Conservation (phyloP, 2,888 invertebrate genomes). For the Cerastis rubricosa region DNA sequence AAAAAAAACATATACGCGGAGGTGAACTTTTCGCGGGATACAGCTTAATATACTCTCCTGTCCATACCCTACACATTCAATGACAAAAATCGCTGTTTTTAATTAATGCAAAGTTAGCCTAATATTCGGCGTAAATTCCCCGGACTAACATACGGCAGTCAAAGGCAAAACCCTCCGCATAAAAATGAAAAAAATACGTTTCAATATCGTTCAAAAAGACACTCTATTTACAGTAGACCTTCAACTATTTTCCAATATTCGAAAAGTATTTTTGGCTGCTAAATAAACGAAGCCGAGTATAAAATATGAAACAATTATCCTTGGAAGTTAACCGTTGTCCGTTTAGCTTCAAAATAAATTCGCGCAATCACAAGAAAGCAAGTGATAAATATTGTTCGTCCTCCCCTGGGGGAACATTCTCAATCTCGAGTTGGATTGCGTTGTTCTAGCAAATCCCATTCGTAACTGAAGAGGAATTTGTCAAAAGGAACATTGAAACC, state of each 20-base stretch:
- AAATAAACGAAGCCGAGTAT: slow-evolving; percentile 28
- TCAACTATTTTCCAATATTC: slow-evolving; percentile 33
- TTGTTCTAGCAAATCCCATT: slow-evolving; percentile 66
- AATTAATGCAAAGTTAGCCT: no score
- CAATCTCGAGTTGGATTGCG: slow-evolving; percentile 70
- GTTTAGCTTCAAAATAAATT: slow-evolving; percentile 56
- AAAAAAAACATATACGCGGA: no score
- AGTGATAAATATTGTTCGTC: slow-evolving; percentile 71
- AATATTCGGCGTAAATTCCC: no score
- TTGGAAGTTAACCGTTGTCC: slow-evolving; percentile 40
- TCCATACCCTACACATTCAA: no score
- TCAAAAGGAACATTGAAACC: slow-evolving; percentile 55
- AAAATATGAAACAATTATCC: slow-evolving; percentile 34
- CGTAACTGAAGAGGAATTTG: slow-evolving; percentile 65
- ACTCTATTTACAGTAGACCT: slow-evolving; percentile 10
- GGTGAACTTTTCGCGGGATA: no score
- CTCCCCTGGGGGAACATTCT: slow-evolving; percentile 65
- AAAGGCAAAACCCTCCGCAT: not conserved
- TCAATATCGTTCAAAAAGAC: not conserved
- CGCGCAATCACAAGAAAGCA: slow-evolving; percentile 44
- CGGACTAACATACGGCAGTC: not conserved
- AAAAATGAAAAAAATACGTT: not conserved
- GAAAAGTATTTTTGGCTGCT: not conserved
- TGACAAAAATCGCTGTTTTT: no score
- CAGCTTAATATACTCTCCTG: no score